Evolutionary conservation across 2,888 invertebrate species (phyloP).

Genomic region (Sphaerophoria taeniata): DNA sequence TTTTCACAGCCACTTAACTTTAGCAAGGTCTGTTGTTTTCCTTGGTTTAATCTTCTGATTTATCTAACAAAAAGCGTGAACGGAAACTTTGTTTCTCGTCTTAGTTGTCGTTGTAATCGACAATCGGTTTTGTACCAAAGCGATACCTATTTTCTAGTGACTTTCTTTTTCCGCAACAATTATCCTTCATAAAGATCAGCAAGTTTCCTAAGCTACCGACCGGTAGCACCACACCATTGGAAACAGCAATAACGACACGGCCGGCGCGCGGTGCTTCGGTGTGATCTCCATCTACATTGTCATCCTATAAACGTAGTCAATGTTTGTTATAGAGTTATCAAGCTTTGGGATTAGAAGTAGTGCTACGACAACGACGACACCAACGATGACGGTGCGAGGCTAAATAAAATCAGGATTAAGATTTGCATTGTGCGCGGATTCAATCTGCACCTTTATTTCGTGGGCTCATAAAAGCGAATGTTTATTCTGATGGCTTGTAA

Average conservation of each 20-base stretch:
- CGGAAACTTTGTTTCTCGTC: neutral
- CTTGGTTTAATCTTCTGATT: conserved; percentile 59
- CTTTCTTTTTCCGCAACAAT: conserved; percentile 57
- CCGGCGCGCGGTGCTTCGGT: too few species aligned
- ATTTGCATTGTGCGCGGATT: too few species aligned
- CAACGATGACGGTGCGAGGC: too few species aligned
- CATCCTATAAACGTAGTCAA: neutral
- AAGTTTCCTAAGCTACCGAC: neutral
- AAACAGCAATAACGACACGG: neutral
- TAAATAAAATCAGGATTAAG: too few species aligned
- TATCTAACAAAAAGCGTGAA: conserved; percentile 43
- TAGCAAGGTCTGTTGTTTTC: conserved; percentile 38
- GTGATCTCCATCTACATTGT: neutral
- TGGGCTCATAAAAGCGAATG: too few species aligned
- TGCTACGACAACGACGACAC: too few species aligned
- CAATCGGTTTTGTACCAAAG: too few species aligned
- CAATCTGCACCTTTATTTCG: too few species aligned
- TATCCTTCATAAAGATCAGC: conserved; percentile 55
- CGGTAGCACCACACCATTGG: neutral
- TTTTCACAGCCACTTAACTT: conserved; percentile 31
- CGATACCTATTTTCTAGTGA: neutral
- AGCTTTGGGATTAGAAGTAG: conserved; percentile 60
- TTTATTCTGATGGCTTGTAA: too few species aligned
- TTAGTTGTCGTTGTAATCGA: too few species aligned
- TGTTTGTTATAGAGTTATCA: conserved; percentile 6